Conservation (phyloP, 2,888 invertebrate genomes). For the Thecocarcelia acutangulata region DNA sequence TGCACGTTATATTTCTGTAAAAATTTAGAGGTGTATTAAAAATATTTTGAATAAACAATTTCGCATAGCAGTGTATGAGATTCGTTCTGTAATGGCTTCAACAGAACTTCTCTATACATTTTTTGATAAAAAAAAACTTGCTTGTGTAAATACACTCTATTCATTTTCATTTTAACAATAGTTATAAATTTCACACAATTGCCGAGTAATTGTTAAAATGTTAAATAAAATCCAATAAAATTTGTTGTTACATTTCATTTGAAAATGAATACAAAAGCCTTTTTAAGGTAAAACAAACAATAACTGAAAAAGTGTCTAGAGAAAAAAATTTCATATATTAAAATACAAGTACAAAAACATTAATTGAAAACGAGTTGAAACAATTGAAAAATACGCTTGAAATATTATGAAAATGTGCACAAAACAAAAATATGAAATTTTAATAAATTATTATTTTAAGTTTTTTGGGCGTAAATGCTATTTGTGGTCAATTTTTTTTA, state of each 20-base stretch:
- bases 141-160: slow-evolving; percentile 65
- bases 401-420: neutral
- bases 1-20: too few relatives aligned
- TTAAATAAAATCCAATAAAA: slow-evolving; percentile 67
- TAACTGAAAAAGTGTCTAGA: neutral
- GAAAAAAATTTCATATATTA: neutral
- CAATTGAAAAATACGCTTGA: neutral
- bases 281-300: slow-evolving; percentile 47
- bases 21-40: too few relatives aligned
- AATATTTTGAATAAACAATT: too few relatives aligned
- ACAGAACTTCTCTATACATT: slow-evolving; percentile 14
- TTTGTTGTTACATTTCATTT: slow-evolving; percentile 56
- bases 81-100: slow-evolving; percentile 25
- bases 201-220: slow-evolving; percentile 68
- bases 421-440: neutral
- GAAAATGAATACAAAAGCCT: slow-evolving; percentile 52
- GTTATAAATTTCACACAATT: slow-evolving; percentile 69
- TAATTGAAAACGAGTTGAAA: slow-evolving; percentile 19
- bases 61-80: neutral
- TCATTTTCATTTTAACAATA: slow-evolving; percentile 58
- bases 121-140: slow-evolving; percentile 47
- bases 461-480: neutral
- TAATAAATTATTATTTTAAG: neutral
- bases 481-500: slow-evolving; percentile 3
- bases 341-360: slow-evolving; percentile 7